These are phyloP conservation scores for Acanthochromis polyacanthus DNA, from an alignment of 2,113 vertebrate genomes.

Conservation along the genomic window DNA sequence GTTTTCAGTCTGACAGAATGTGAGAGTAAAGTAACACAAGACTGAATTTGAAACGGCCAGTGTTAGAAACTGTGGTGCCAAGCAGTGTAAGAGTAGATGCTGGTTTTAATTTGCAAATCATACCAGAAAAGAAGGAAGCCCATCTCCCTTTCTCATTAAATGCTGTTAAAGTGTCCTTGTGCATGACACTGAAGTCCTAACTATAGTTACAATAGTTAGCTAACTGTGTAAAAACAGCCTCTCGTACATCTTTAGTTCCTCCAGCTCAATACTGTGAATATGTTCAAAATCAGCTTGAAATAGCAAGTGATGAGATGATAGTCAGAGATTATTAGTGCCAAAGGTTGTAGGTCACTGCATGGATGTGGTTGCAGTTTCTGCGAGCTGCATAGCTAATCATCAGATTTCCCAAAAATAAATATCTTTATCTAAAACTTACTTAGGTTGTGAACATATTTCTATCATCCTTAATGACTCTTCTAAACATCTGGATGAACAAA, in stretches of 20 bases:
- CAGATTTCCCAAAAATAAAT: too few species aligned
- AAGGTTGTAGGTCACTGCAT: constrained; percentile 9
- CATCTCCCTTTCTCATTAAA: neutral
- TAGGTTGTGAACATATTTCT: too few species aligned
- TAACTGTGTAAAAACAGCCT: constrained; percentile 15
- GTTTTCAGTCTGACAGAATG: constrained; percentile 21
- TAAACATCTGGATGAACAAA: too few species aligned
- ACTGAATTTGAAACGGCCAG: neutral
- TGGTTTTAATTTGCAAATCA: constrained; percentile 16
- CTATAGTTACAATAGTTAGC: neutral
- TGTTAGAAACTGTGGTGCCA: constrained; percentile 36
- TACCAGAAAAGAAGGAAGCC: neutral
- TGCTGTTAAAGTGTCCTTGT: constrained; percentile 36
- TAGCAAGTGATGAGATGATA: neutral
- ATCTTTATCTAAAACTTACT: too few species aligned
- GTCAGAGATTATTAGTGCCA: constrained; percentile 39
- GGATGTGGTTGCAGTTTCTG: neutral
- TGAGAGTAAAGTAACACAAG: neutral
- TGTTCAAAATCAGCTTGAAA: constrained; percentile 1
- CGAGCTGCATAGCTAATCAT: neutral
- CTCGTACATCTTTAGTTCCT: neutral
- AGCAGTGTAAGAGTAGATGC: constrained; percentile 4
- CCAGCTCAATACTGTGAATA: constrained; percentile 30
- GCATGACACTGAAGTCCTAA: constrained; percentile 23
- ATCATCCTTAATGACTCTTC: too few species aligned